Evolutionary conservation across 2,113 vertebrate species (phyloP), one percentile per base, ranked within the genome.

Genomic region (Rhipidura dahli): DNA sequence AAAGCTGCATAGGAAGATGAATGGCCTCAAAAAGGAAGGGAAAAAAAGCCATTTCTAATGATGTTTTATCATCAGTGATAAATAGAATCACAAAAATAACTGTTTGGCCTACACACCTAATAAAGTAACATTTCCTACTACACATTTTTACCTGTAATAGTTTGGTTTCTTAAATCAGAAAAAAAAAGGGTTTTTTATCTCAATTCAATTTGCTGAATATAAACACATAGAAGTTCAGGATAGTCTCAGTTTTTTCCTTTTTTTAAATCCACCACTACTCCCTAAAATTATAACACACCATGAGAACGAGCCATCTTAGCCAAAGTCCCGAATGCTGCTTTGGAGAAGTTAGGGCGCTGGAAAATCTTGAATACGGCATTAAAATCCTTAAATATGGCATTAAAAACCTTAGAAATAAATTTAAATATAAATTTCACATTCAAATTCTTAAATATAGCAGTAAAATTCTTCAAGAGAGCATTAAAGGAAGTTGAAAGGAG

Each of bases 291-390:
- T 2, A 79, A 42, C 1, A 16, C 6, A 33, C 9, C n/a, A 18
- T 0, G 1, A 17, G 17, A 88, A 60, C 0, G 6, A 84, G 9
- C 37, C 17, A 31, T 26, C 8, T 28, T 20, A 23, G 16, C 15
- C 18, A 5, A 63, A 54, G 11, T 14, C 39, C 15, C 12, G 19
- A 76, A 33, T 0, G 9, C 16, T 26, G 9, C 2, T 1, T 19
- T n/a, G 31, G 39, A 63, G 45, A 45, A 53, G 15, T 49, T 2
- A 1, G 3, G 15, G 9, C 0, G 0, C 5, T 14, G 31, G 24
- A 30, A 79, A 75, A 13, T 17, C 31, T 59, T n/a, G 16, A 70
- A 53, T 21, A 20, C 11, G 21, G 26, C 7, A 39, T 20, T 19
- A 4, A n/a, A 69, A 63, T n/a, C 1, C 37, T 30, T 7, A 15